Base-by-base conservation (phyloP, 2,113 vertebrate species). In the Leptosomus discolor region DNA sequence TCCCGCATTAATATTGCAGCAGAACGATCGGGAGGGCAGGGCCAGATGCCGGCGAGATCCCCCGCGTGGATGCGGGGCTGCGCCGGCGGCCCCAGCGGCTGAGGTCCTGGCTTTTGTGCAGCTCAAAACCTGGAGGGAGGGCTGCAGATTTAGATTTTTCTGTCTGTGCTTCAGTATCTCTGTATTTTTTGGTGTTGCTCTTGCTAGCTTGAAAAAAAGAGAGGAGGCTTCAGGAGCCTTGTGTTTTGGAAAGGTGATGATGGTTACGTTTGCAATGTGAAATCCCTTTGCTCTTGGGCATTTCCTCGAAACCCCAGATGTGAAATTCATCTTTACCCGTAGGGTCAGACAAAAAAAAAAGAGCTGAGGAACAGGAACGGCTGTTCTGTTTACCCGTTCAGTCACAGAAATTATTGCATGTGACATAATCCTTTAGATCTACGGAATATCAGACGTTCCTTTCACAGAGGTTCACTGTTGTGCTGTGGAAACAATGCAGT, bases 31-130 rank as follows among this genome's bases (percentile, higher is more conserved):
- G n/a, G n/a, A n/a, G n/a, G n/a, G n/a, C n/a, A n/a, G n/a, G n/a
- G n/a, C n/a, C n/a, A n/a, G n/a, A n/a, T n/a, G 4, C 39, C 39
- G 58, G 70, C 43, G 43, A 54, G 64, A 58, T 78, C 12, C 67
- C 48, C 29, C 21, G 9, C 32, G 2, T 4, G 19, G 65, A 2
- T 6, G 16, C 32, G 15, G 0, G 36, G 27, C 70, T 88, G 67
- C 75, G 89, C 16, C 60, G 64, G 78, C 83, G 86, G 63, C 79
- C 96, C 80, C 92, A 94, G 85, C 85, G 89, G 73, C 48, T 88
- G 23, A 4, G 29, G 51, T 30, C 58, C 37, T 36, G 48, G 77
- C 43, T 80, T 80, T 23, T 23, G 36, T 24, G 53, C 1, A 21
- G n/a, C 67, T 69, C 50, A 64, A 74, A 89, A 85, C 53, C 58